These are phyloP conservation scores for Tethea ocularis DNA, from an alignment of 2,888 invertebrate species.

Conservation along the genomic window DNA sequence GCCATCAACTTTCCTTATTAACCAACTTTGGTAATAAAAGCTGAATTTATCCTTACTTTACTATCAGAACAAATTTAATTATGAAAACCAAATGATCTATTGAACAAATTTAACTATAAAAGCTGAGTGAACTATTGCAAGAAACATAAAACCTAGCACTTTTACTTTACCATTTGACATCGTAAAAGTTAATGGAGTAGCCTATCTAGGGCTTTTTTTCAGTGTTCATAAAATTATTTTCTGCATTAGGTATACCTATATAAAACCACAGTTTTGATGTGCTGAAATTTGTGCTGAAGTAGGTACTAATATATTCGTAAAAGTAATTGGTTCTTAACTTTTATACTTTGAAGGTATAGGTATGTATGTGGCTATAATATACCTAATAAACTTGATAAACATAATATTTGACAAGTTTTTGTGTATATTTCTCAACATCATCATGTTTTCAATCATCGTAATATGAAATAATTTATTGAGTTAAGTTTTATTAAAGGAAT, in stretches of 20 bases:
- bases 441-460: no score
- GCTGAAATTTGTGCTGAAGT: no score
- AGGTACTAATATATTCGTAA: constrained; percentile 24
- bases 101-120: no score
- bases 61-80: not conserved
- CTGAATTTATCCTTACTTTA: not conserved
- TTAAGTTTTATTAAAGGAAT: no score
- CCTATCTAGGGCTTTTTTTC: not conserved
- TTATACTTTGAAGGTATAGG: no score
- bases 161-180: not conserved
- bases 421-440: no score
- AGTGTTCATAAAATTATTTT: not conserved
- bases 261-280: not conserved
- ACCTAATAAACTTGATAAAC: no score
- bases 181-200: constrained; percentile 2
- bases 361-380: no score
- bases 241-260: not conserved
- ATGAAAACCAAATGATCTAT: not conserved
- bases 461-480: no score
- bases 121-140: not conserved
- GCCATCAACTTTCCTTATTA: no score
- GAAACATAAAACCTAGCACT: not conserved
- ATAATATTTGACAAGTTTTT: no score
- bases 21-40: no score
- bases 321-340: constrained; percentile 11